Evolutionary conservation across 2,797 vertebrate genomes (phyloP), one percentile per base, ranked within the genome.

Genomic region (Rachycentron canadum): DNA sequence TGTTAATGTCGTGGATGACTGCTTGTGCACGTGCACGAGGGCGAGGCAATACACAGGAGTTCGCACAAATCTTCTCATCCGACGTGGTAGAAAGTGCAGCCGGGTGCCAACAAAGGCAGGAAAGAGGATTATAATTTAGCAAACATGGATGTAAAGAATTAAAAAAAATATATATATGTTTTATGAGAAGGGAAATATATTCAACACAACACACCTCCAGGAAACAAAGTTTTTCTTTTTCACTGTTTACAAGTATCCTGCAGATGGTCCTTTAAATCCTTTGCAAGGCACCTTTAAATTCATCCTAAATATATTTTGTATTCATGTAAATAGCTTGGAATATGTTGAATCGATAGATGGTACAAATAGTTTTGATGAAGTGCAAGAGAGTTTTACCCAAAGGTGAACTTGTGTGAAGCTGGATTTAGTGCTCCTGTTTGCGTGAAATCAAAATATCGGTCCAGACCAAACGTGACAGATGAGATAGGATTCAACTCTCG

Each of bases 371-470:
- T 40, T 40, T 12, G 38, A 13, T 47, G 3, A 23, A n/a, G 17
- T 55, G 8, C 30, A 21, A 23, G 17, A n/a, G 10, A 7, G 2
- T 28, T 23, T 52, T n/a, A 55, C 8, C 1, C 7, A 19, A 50
- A 45, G 26, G 25, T 14, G 5, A 34, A 26, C 47, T 55, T 38
- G 12, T 49, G 40, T 26, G 13, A 47, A 25, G 25, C 28, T 25
- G 30, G 47, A 61, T 70, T 77, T 58, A 23, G 28, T 8, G 36
- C 10, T 47, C 36, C 38, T 41, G 19, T 59, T 65, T 75, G 30
- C 11, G 70, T 70, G 14, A 55, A 63, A 66, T 75, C 67, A 57
- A 76, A 65, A 25, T 28, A 21, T 23, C 16, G 30, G 49, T 53
- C 32, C 47, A 28, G 55, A 38, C 1, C 16, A 36, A 34, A 60